phyloP scores from a whole-genome alignment of 2,113 vertebrate genomes.

The Etheostoma spectabile region DNA sequence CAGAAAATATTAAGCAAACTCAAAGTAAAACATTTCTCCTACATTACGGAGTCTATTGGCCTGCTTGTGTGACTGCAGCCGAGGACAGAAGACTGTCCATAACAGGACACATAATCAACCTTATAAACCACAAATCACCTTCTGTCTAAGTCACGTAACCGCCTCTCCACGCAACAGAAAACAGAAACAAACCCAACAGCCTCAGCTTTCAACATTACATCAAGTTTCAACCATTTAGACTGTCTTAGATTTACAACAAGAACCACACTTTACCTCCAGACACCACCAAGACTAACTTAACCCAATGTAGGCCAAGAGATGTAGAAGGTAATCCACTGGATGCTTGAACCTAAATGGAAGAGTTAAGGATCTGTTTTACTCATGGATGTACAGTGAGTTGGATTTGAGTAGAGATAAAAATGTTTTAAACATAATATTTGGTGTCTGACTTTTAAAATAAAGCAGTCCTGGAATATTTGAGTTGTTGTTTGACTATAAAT shows the following conservation, averaged over 20 bases:
- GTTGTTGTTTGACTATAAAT: background rate
- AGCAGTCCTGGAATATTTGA: background rate
- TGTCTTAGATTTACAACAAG: background rate
- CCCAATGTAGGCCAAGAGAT: background rate
- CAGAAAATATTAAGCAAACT: background rate
- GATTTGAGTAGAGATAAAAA: background rate
- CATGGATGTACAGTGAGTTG: background rate
- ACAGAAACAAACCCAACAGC: background rate
- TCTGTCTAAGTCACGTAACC: background rate
- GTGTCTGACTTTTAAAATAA: background rate
- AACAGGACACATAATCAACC: conserved; percentile 5
- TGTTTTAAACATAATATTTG: background rate
- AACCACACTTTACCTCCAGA: background rate
- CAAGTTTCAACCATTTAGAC: conserved; percentile 13
- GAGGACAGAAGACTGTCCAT: background rate
- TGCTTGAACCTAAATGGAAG: background rate
- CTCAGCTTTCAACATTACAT: background rate
- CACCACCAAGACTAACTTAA: background rate
- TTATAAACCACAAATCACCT: conserved; percentile 29
- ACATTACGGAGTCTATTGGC: background rate
- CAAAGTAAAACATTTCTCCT: background rate
- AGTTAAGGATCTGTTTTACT: background rate
- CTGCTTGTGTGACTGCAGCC: background rate
- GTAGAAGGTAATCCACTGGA: background rate
- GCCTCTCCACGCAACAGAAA: background rate